A percentile compares a stretch with the other conserved stretches of the same genome.
Conservation (phyloP, 2,797 vertebrate species). For the Sebastes vulpes region DNA sequence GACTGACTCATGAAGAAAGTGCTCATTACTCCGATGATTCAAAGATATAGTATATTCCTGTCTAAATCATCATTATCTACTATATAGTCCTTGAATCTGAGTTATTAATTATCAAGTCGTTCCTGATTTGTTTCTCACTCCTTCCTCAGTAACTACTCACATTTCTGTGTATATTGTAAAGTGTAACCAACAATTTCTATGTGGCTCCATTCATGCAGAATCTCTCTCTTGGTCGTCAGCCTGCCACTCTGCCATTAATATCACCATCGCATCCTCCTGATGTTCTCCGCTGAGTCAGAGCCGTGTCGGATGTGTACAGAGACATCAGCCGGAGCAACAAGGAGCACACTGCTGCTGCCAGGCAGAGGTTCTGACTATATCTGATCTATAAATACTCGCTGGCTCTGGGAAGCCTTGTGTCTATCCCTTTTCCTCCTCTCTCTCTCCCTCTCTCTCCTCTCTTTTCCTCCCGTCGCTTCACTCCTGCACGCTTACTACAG, state of each 20-base stretch:
- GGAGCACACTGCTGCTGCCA: slow-evolving; percentile 67
- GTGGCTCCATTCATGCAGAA: slow-evolving; percentile 25
- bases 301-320: slow-evolving; percentile 53
- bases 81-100: not conserved
- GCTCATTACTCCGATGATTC: not conserved
- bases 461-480: slow-evolving; percentile 21
- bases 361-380: slow-evolving; percentile 76
- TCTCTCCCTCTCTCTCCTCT: slow-evolving; percentile 2
- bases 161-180: not conserved
- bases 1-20: not conserved
- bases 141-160: not conserved
- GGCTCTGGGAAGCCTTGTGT: slow-evolving; percentile 64
- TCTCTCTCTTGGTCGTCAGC: slow-evolving; percentile 8
- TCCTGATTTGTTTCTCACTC: not conserved
- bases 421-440: slow-evolving; percentile 37
- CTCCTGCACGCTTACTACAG: slow-evolving; percentile 29
- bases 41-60: not conserved
- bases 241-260: slow-evolving; percentile 32
- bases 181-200: not conserved
- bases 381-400: slow-evolving; percentile 81
- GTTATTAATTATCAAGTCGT: not conserved
- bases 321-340: slow-evolving; percentile 64
- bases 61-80: not conserved
- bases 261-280: slow-evolving; percentile 36
- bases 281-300: slow-evolving; percentile 57